Conservation (phyloP, 2,797 vertebrate species). For the Dallia pectoralis region DNA sequence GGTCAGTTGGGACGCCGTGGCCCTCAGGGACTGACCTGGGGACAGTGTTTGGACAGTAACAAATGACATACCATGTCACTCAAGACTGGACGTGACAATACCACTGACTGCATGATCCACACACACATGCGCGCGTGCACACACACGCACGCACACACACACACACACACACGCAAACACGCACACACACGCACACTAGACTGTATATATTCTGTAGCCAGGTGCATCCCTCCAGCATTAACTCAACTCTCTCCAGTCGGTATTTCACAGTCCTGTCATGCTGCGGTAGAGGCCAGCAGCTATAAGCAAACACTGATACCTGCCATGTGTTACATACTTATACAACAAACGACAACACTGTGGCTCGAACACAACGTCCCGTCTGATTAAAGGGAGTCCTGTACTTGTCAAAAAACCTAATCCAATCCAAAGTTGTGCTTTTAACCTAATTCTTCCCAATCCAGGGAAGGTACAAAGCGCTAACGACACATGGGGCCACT, state of each 20-base stretch:
- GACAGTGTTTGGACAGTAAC: conserved; percentile 40
- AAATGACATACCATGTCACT: conserved; percentile 36
- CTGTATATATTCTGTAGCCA: too few species aligned
- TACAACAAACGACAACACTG: too few species aligned
- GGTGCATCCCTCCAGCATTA: too few species aligned
- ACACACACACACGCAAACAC: conserved; percentile 6
- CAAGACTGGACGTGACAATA: conserved; percentile 31
- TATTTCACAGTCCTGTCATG: neutral
- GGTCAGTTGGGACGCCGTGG: conserved; percentile 12
- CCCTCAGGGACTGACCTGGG: conserved; percentile 30
- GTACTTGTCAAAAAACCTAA: conserved; percentile 5
- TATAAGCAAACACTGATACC: neutral
- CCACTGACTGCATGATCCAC: conserved; percentile 9
- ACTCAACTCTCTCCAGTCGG: too few species aligned
- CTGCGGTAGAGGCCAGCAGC: neutral
- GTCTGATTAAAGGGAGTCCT: neutral
- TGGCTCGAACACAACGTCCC: too few species aligned
- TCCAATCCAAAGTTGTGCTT: conserved; percentile 52
- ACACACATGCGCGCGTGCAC: conserved; percentile 13
- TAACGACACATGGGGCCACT: conserved; percentile 23
- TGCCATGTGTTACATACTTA: too few species aligned
- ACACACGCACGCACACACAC: neutral
- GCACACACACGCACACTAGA: conserved; percentile 13
- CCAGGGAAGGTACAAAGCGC: conserved; percentile 41
- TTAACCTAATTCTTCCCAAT: conserved; percentile 54